A percentile compares a stretch with the other conserved stretches of the same genome.
phyloP scores from a whole-genome alignment of 2,113 vertebrate genomes.

The Melanotaenia duboulayi region DNA sequence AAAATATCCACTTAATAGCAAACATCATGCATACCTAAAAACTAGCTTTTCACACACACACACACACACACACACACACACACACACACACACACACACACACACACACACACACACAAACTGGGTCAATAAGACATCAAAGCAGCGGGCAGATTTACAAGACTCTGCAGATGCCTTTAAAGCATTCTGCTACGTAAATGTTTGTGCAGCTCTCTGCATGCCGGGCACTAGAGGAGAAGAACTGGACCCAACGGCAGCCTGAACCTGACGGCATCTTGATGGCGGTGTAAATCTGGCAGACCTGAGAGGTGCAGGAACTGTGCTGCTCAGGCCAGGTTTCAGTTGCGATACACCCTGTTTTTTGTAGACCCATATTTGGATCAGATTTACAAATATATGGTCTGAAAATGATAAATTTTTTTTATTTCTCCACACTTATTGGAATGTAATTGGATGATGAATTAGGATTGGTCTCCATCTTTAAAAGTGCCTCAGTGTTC shows the following conservation, averaged over 20 bases:
- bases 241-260: too few relatives aligned
- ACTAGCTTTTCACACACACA: neutral
- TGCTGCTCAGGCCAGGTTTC: too few relatives aligned
- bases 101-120: neutral
- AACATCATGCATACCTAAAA: neutral
- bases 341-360: too few relatives aligned
- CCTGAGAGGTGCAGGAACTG: conserved; percentile 14
- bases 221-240: conserved; percentile 63
- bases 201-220: conserved; percentile 79
- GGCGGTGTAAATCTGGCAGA: neutral
- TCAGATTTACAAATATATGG: too few relatives aligned
- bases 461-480: too few relatives aligned
- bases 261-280: conserved; percentile 18
- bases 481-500: too few relatives aligned
- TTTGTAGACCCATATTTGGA: too few relatives aligned
- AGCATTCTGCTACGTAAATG: conserved; percentile 84
- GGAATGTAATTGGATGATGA: too few relatives aligned
- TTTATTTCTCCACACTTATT: neutral
- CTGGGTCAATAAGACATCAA: conserved; percentile 82
- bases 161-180: conserved; percentile 75
- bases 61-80: conserved; percentile 6
- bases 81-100: neutral
- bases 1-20: too few relatives aligned
- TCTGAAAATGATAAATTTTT: too few relatives aligned
- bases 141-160: conserved; percentile 81